Evolutionary conservation across 1,140 invertebrate species (phyloP).

Genomic region (Globodera rostochiensis): DNA sequence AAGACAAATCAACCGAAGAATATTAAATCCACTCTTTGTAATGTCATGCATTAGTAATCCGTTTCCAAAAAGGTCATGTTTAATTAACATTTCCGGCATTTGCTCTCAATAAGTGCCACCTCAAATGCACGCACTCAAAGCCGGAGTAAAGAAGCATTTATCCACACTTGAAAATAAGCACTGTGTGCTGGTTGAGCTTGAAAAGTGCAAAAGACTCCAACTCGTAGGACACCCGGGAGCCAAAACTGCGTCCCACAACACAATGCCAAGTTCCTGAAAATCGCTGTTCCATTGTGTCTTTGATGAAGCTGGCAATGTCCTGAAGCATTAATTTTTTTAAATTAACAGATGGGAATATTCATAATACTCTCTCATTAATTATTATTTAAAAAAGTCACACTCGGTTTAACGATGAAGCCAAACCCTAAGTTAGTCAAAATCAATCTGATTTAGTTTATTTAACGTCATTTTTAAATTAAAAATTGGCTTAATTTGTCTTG

Average conservation of each 20-base stretch:
- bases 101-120: too few species aligned
- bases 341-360: neutral
- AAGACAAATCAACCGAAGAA: too few species aligned
- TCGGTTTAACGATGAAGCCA: neutral
- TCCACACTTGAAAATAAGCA: constrained; percentile 34
- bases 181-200: constrained; percentile 37
- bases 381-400: neutral
- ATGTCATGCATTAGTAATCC: too few species aligned
- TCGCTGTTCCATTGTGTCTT: constrained; percentile 53
- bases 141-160: neutral
- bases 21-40: too few species aligned
- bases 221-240: constrained; percentile 56
- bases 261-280: constrained; percentile 57
- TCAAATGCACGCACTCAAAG: too few species aligned
- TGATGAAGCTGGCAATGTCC: constrained; percentile 55
- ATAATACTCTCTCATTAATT: neutral
- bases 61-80: too few species aligned
- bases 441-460: neutral
- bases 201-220: constrained; percentile 54
- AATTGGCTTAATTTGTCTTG: constrained; percentile 26
- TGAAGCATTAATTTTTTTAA: constrained; percentile 23
- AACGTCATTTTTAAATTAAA: neutral
- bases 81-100: too few species aligned
- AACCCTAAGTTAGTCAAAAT: neutral
- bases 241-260: constrained; percentile 58